These are phyloP conservation scores for Drosophila cognata DNA, from an alignment of 2,888 invertebrate genomes.

Conservation along the genomic window DNA sequence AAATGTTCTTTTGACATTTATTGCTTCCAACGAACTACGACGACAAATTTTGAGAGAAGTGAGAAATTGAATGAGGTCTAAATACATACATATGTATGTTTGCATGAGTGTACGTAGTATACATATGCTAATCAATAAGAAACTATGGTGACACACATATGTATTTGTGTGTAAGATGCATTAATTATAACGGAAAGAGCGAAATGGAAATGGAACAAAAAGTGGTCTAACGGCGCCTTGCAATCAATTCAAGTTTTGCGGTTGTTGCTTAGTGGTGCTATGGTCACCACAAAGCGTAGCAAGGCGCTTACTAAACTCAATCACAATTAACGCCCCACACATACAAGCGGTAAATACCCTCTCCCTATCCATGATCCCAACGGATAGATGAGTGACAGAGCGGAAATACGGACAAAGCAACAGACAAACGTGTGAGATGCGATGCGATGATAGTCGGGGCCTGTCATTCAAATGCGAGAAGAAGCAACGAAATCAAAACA, in stretches of 20 bases:
- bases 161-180: constrained; percentile 4
- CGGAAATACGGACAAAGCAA: constrained; percentile 67
- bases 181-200: constrained; percentile 32
- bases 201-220: constrained; percentile 13
- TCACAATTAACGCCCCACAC: constrained; percentile 44
- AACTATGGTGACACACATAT: constrained; percentile 43
- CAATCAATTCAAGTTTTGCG: constrained; percentile 25
- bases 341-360: constrained; percentile 1
- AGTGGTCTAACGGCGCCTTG: constrained; percentile 11
- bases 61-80: background rate
- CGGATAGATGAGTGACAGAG: constrained; percentile 52
- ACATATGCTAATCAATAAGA: constrained; percentile 53
- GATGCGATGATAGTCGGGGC: constrained; percentile 49
- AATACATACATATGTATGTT: background rate
- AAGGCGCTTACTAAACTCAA: constrained; percentile 30
- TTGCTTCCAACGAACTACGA: background rate
- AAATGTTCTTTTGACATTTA: constrained; percentile 1
- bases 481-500: constrained; percentile 64
- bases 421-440: constrained; percentile 40
- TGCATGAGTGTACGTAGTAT: background rate
- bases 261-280: constrained; percentile 20
- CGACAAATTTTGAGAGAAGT: background rate
- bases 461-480: constrained; percentile 61
- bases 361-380: background rate
- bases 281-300: constrained; percentile 17